Percentiles rank a stretch among this genome's conserved stretches.
phyloP scores from a whole-genome alignment of 2,113 vertebrate genomes.

The Pterophyllum scalare region DNA sequence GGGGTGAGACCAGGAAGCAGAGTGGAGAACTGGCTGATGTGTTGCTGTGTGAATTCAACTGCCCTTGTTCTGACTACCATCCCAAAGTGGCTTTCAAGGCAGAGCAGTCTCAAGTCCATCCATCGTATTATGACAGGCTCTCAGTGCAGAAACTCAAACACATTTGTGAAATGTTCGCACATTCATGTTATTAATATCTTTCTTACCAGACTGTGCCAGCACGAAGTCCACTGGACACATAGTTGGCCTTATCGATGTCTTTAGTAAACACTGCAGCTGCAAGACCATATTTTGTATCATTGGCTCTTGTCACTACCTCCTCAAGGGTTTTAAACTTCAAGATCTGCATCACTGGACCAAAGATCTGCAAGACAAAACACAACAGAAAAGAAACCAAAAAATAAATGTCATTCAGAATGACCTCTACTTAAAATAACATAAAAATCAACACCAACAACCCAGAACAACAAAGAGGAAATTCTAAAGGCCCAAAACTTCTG shows the following conservation, averaged over 20 bases:
- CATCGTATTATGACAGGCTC: background rate
- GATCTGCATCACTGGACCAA: slow-evolving; percentile 98
- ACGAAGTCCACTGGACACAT: slow-evolving; percentile 87
- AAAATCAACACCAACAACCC: too few species aligned
- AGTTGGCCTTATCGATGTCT: slow-evolving; percentile 92
- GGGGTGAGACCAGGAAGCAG: too few species aligned
- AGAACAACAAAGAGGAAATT: too few species aligned
- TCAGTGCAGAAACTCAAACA: background rate
- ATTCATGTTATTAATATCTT: background rate
- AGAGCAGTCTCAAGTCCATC: background rate
- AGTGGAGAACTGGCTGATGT: too few species aligned
- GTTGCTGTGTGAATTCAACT: too few species aligned
- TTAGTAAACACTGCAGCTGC: slow-evolving; percentile 93
- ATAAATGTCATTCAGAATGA: background rate
- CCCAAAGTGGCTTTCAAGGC: background rate
- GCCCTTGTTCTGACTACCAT: too few species aligned
- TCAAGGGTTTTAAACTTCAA: slow-evolving; percentile 93
- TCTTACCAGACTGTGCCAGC: slow-evolving; percentile 94
- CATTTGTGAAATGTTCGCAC: background rate
- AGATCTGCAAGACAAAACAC: slow-evolving; percentile 83
- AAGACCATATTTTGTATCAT: slow-evolving; percentile 89
- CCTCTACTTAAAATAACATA: too few species aligned
- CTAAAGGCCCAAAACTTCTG: too few species aligned
- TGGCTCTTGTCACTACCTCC: slow-evolving; percentile 92
- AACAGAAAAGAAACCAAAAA: background rate